Evolutionary conservation across 2,113 vertebrate species (phyloP), one percentile per base, ranked within the genome.

Genomic region (Chaetura pelagica): DNA sequence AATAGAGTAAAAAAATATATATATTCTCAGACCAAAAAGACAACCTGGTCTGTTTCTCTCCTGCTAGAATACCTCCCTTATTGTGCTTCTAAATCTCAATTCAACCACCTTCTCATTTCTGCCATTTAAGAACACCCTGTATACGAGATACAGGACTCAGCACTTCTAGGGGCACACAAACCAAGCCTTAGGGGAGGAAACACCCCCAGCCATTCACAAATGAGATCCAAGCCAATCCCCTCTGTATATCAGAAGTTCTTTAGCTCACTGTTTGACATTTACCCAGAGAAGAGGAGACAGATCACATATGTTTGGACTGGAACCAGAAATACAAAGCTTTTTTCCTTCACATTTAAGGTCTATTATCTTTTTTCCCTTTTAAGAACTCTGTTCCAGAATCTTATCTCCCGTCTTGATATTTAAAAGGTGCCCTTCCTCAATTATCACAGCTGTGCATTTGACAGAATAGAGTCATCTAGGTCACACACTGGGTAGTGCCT

Each of bases 91-190:
- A 40, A 58, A 78, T 55, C 51, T 74, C 64, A 20, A 0, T 26
- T n/a, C 58, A 67, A 46, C 15, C 12, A 32, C 46, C 38, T 62
- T 44, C 34, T 91, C n/a, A 16, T 15, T 48, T 15, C 8, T 55
- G 32, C 22, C 17, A 12, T 49, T 64, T 62, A 51, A 61, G 64
- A 58, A 57, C 17, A 35, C 8, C 7, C 44, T 72, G 17, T 34
- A 54, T 5, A 62, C 67, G 58, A 79, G 23, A 7, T 32, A 4
- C 0, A 2, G 35, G 34, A 15, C 44, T 91, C 48, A 58, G 49
- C 48, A 40, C 9, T 7, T 8, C 83, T 55, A 0, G 0, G 42
- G 24, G 34, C 24, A 75, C 63, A 9, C 6, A 30, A 3, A 29
- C 14, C 52, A 52, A 67, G 48, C 32, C 55, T 27, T 6, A 13